These are phyloP conservation scores for Chymomyza fuscimana DNA, from an alignment of 2,888 invertebrate species.

Conservation along the genomic window DNA sequence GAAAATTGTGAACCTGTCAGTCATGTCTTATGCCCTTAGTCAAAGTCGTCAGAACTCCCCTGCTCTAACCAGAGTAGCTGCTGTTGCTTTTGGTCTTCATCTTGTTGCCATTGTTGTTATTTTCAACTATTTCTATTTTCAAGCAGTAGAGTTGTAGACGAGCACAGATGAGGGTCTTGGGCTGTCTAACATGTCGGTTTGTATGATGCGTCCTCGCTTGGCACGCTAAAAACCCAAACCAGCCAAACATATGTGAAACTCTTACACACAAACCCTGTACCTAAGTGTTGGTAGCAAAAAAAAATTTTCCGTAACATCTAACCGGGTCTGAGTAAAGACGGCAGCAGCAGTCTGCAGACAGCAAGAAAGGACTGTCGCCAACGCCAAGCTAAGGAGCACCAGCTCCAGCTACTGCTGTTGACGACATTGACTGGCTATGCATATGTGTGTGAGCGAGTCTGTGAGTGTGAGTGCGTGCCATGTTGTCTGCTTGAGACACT, in stretches of 20 bases:
- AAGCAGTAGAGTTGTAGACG: conserved; percentile 60
- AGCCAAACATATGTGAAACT: conserved; percentile 60
- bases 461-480: conserved; percentile 47
- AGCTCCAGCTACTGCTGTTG: conserved; percentile 49
- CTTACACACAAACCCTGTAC: conserved; percentile 2
- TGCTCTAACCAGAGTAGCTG: neutral
- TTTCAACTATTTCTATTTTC: conserved; percentile 73
- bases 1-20: neutral
- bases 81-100: neutral
- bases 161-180: conserved; percentile 64
- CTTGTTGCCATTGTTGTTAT: conserved; percentile 55
- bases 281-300: conserved; percentile 53
- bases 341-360: conserved; percentile 12
- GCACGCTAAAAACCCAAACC: conserved; percentile 28
- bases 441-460: conserved; percentile 23
- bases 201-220: conserved; percentile 65
- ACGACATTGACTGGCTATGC: conserved; percentile 64
- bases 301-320: conserved; percentile 75
- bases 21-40: conserved; percentile 54
- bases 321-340: conserved; percentile 45
- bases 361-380: conserved; percentile 51
- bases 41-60: conserved; percentile 53
- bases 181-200: conserved; percentile 73
- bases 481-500: conserved; percentile 68
- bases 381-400: conserved; percentile 15